Evolutionary conservation across 2,113 vertebrate genomes (phyloP).

Genomic region (Silurus asotus): DNA sequence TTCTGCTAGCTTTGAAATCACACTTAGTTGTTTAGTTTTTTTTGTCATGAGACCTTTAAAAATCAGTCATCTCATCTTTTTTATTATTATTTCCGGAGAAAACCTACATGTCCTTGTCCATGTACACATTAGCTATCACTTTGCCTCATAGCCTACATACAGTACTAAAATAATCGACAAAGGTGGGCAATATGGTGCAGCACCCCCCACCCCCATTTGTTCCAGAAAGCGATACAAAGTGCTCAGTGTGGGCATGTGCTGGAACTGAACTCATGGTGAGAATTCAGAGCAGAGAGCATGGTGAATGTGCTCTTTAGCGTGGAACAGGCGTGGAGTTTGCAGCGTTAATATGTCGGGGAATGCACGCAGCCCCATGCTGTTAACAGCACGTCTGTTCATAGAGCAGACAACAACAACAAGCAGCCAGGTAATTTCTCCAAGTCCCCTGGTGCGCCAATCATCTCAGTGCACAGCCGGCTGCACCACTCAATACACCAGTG

Average conservation of each 20-base stretch:
- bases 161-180: background rate
- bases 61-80: background rate
- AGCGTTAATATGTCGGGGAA: constrained; percentile 46
- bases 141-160: background rate
- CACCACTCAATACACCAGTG: constrained; percentile 32
- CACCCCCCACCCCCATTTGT: background rate
- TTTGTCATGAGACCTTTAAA: background rate
- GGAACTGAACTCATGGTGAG: constrained; percentile 22
- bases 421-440: constrained; percentile 66
- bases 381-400: constrained; percentile 46
- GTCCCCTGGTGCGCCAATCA: constrained; percentile 57
- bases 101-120: background rate
- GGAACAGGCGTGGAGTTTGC: constrained; percentile 30
- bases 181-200: background rate
- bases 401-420: constrained; percentile 57
- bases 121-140: background rate
- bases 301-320: constrained; percentile 33
- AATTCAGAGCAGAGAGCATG: constrained; percentile 12
- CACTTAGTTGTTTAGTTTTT: background rate
- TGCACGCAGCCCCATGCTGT: constrained; percentile 47
- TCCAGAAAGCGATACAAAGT: background rate
- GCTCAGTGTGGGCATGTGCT: constrained; percentile 4
- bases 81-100: background rate
- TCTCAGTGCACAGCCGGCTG: constrained; percentile 58
- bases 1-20: background rate